phyloP scores from a whole-genome alignment of 2,797 vertebrate species.

The Aselliscus stoliczkanus region DNA sequence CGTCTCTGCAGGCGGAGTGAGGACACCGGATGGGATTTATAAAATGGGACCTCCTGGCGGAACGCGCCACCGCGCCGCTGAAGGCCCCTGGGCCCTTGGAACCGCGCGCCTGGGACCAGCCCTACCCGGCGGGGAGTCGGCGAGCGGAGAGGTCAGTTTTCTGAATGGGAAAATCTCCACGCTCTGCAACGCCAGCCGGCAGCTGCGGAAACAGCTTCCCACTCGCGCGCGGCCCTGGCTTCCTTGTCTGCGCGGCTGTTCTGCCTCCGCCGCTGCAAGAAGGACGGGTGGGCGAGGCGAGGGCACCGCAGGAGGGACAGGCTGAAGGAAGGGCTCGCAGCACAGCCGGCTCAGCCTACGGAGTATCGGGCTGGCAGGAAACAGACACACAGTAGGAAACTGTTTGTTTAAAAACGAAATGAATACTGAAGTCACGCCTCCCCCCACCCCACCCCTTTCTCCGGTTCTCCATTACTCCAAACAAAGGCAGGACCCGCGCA shows the following conservation, averaged over 20 bases:
- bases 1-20: background rate
- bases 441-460: no score
- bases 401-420: background rate
- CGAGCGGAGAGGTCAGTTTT: conserved; percentile 66
- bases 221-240: conserved; percentile 13
- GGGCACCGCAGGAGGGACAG: background rate
- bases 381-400: background rate
- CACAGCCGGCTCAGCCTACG: background rate
- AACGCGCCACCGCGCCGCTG: background rate
- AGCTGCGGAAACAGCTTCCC: conserved; percentile 59
- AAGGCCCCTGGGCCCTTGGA: background rate
- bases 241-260: conserved; percentile 56
- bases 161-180: conserved; percentile 70
- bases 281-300: background rate
- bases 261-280: background rate
- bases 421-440: background rate
- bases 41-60: background rate
- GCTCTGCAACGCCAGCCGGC: conserved; percentile 46
- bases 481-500: conserved; percentile 35
- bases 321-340: background rate
- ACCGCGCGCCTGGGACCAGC: background rate
- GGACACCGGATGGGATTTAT: background rate
- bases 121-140: background rate
- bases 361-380: background rate
- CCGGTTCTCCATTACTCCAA: background rate